Percentiles rank a stretch among this genome's conserved stretches.
phyloP scores from a whole-genome alignment of 2,113 vertebrate species.

The Pipra filicauda region DNA sequence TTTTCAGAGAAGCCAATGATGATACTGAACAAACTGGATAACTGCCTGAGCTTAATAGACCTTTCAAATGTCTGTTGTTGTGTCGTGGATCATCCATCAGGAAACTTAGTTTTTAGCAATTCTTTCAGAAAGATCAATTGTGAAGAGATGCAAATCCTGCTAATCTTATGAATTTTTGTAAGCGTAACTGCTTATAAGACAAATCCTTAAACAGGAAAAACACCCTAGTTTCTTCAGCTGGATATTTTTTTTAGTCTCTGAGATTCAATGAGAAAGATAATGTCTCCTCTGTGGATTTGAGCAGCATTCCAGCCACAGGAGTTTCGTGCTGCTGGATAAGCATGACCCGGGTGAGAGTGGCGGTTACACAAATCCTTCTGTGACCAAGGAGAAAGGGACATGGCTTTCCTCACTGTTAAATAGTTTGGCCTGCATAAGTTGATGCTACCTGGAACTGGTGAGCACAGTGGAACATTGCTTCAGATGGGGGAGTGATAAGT shows the following conservation, averaged over 20 bases:
- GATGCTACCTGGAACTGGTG: not conserved
- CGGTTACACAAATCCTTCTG: not conserved
- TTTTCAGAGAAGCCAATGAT: not conserved
- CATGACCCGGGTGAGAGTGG: not conserved
- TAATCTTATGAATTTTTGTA: not conserved
- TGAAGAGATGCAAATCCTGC: not conserved
- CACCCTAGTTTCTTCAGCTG: not conserved
- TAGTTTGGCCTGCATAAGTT: not conserved
- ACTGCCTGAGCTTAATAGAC: not conserved
- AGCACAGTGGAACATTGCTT: not conserved
- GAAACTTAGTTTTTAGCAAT: not conserved
- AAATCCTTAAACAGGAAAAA: not conserved
- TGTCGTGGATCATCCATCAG: not conserved
- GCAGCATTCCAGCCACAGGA: not conserved
- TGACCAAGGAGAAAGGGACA: not conserved
- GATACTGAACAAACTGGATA: slow-evolving; percentile 22
- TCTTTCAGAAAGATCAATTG: not conserved
- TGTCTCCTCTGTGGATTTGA: not conserved
- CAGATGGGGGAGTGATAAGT: not conserved
- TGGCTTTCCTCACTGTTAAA: not conserved
- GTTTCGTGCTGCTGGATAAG: not conserved
- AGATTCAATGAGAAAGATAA: not conserved
- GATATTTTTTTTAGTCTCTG: not conserved
- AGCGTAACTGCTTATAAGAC: not conserved
- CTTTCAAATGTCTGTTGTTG: not conserved